Evolutionary conservation across 1,140 invertebrate species (phyloP).

Genomic region (Drosophila pseudoananassae): DNA sequence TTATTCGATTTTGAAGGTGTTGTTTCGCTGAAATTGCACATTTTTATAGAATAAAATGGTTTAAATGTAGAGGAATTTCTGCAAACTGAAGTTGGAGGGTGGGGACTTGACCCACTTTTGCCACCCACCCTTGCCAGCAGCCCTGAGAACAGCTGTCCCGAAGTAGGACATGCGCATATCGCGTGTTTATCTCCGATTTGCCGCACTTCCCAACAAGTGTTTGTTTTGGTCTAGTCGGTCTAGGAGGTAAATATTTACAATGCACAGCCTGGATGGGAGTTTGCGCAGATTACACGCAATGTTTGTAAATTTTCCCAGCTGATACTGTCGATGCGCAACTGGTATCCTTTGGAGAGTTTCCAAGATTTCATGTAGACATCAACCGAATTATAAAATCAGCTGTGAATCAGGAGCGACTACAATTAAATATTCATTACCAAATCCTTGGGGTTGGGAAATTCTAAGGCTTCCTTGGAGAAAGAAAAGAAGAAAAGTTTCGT

Average conservation of each 20-base stretch:
- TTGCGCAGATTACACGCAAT: slow-evolving; percentile 60
- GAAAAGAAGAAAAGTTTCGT: slow-evolving; percentile 3
- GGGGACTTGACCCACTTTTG: slow-evolving; percentile 68
- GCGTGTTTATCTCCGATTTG: slow-evolving; percentile 59
- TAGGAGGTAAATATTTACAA: slow-evolving; percentile 68
- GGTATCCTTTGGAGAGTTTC: slow-evolving; percentile 7
- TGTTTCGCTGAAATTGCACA: background rate
- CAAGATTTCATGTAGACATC: background rate
- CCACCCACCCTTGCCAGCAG: slow-evolving; percentile 46
- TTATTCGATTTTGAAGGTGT: no score
- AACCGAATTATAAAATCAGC: background rate
- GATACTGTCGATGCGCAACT: slow-evolving; percentile 53
- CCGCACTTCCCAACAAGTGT: slow-evolving; percentile 65
- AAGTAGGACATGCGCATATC: slow-evolving; percentile 70
- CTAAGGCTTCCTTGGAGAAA: slow-evolving; percentile 29
- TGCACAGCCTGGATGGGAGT: slow-evolving; percentile 37
- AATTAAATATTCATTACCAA: slow-evolving; percentile 46
- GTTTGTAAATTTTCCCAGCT: slow-evolving; percentile 66
- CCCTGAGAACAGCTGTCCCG: slow-evolving; percentile 55
- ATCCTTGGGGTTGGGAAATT: slow-evolving; percentile 13
- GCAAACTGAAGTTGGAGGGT: slow-evolving; percentile 16
- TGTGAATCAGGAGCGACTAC: background rate
- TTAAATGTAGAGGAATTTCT: slow-evolving; percentile 28
- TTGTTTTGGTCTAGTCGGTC: slow-evolving; percentile 61
- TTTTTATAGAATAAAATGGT: background rate